Conservation (phyloP, 2,113 vertebrate genomes). For the Todiramphus chloris region DNA sequence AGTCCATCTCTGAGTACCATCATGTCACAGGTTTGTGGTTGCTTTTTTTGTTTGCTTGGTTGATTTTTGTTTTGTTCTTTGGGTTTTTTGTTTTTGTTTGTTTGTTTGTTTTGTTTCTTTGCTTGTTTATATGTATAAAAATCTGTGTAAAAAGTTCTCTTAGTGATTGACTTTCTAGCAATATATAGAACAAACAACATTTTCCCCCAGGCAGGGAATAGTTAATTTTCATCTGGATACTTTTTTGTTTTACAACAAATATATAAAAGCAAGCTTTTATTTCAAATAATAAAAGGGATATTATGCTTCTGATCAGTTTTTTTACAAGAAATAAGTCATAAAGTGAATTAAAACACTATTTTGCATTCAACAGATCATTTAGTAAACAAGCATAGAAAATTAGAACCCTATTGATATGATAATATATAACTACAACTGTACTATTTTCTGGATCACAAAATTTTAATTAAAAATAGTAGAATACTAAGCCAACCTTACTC, state of each 20-base stretch:
- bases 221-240: constrained; percentile 11
- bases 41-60: neutral
- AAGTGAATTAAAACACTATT: constrained; percentile 17
- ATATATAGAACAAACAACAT: neutral
- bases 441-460: constrained; percentile 23
- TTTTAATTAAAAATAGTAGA: constrained; percentile 31
- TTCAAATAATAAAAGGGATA: neutral
- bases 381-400: constrained; percentile 51
- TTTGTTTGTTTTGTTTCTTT: neutral
- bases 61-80: neutral
- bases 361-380: constrained; percentile 28
- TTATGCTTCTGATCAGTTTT: constrained; percentile 8
- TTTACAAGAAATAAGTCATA: neutral
- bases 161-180: neutral
- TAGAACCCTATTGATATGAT: constrained; percentile 32
- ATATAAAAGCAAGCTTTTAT: neutral
- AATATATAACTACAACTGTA: constrained; percentile 1
- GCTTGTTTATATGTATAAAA: neutral
- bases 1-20: neutral
- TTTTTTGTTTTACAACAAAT: neutral
- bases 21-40: neutral
- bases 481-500: neutral
- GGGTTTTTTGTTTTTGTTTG: neutral
- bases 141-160: neutral
- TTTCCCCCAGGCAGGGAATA: neutral